Percentiles rank a stretch among this genome's conserved stretches.
These are phyloP conservation scores for Parapsyche elsis DNA, from an alignment of 1,140 invertebrate genomes.

Conservation along the genomic window DNA sequence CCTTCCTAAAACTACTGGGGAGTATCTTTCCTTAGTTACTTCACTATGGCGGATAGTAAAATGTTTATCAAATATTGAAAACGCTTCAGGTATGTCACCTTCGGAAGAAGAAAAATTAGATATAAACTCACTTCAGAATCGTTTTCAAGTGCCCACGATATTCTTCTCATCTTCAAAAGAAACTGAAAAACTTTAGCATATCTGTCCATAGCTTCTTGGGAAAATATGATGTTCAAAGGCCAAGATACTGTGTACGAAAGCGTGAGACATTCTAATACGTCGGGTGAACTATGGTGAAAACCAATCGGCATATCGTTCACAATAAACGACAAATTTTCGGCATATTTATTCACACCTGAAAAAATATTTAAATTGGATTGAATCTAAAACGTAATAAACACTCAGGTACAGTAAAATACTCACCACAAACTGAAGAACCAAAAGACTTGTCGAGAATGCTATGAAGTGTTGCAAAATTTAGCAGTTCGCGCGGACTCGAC, in stretches of 20 bases:
- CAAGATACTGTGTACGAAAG: slow-evolving; percentile 78
- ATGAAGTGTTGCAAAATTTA: slow-evolving; percentile 75
- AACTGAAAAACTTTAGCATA: slow-evolving; percentile 81
- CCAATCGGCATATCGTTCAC: slow-evolving; percentile 69
- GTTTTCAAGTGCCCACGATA: slow-evolving; percentile 77
- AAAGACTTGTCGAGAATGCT: slow-evolving; percentile 75
- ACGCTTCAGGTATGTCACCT: not conserved
- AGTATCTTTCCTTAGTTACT: no score
- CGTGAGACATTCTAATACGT: slow-evolving; percentile 73
- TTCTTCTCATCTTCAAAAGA: slow-evolving; percentile 77
- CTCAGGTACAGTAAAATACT: no score
- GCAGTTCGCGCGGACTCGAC: slow-evolving; percentile 72
- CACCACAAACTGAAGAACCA: slow-evolving; percentile 65
- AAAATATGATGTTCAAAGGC: slow-evolving; percentile 82
- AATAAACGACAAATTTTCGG: slow-evolving; percentile 70
- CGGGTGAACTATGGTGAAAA: slow-evolving; percentile 72
- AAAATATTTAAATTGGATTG: slow-evolving; percentile 37
- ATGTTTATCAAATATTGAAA: slow-evolving; percentile 1
- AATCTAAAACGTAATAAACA: no score
- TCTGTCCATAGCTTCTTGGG: slow-evolving; percentile 73
- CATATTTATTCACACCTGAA: slow-evolving; percentile 67
- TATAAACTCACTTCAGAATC: slow-evolving; percentile 70
- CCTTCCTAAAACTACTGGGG: no score
- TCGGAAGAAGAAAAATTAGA: not conserved
- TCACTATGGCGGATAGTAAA: not conserved